Percentiles rank a stretch among this genome's conserved stretches.
These are phyloP conservation scores for Brachyhypopomus occidentalis DNA, from an alignment of 2,113 vertebrate species.

Conservation along the genomic window DNA sequence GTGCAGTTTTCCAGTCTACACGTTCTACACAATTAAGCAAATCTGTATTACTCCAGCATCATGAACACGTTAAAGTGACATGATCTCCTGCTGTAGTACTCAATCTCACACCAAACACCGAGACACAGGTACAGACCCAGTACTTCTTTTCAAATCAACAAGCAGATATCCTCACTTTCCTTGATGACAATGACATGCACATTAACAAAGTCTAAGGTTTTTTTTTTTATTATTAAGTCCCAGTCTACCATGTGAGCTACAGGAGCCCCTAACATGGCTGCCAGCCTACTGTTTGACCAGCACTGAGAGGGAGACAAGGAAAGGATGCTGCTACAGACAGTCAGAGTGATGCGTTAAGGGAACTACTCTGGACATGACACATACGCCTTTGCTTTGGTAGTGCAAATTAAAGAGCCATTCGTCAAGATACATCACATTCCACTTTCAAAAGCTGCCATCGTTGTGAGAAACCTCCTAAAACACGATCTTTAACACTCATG, in stretches of 20 bases:
- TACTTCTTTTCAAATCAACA: too few relatives aligned
- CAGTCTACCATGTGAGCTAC: not conserved
- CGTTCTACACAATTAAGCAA: not conserved
- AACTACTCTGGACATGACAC: constrained; percentile 14
- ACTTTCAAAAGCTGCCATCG: not conserved
- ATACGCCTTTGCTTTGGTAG: constrained; percentile 1
- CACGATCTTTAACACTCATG: not conserved
- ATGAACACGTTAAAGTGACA: too few relatives aligned
- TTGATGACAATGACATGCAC: too few relatives aligned
- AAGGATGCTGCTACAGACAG: not conserved
- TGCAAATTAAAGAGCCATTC: constrained; percentile 12
- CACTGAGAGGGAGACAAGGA: constrained; percentile 25
- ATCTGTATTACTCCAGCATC: too few relatives aligned
- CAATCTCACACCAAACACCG: too few relatives aligned
- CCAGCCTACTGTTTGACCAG: not conserved
- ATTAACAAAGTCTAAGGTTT: not conserved
- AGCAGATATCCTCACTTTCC: too few relatives aligned
- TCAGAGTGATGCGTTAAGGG: not conserved
- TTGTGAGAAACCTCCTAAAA: not conserved
- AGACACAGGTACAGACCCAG: too few relatives aligned
- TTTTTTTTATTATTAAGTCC: not conserved
- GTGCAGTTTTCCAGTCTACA: not conserved
- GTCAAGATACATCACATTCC: constrained; percentile 9
- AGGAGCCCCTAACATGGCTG: too few relatives aligned
- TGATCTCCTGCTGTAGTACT: too few relatives aligned